Percentiles rank a stretch among this genome's conserved stretches.
phyloP scores from a whole-genome alignment of 2,888 invertebrate genomes.

The Leptopterna dolabrata region DNA sequence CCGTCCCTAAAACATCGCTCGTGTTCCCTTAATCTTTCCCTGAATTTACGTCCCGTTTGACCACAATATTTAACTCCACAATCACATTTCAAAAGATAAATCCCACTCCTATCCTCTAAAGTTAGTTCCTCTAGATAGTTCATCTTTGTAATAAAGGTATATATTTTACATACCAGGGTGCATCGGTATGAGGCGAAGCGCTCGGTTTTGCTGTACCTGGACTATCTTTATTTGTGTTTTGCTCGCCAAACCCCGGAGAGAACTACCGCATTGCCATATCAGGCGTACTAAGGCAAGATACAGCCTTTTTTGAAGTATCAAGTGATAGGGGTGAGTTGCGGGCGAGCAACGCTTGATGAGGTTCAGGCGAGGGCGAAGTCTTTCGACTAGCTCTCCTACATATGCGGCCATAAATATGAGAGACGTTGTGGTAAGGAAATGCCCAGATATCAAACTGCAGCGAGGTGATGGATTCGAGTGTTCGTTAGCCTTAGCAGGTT shows the following conservation, averaged over 20 bases:
- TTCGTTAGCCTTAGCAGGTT: too few relatives aligned
- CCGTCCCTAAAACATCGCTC: too few relatives aligned
- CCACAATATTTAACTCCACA: too few relatives aligned
- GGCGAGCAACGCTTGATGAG: neutral
- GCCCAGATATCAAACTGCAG: neutral
- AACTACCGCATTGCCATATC: slow-evolving; percentile 1
- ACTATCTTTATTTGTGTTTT: neutral
- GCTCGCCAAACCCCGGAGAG: neutral
- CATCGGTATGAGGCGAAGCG: neutral
- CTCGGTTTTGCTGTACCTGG: neutral
- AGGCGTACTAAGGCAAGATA: neutral
- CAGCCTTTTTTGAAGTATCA: neutral
- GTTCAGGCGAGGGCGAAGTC: neutral
- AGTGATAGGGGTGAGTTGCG: neutral
- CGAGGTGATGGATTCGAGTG: too few relatives aligned
- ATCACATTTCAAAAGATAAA: too few relatives aligned
- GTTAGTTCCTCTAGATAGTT: too few relatives aligned
- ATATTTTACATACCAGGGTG: neutral
- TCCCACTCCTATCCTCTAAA: too few relatives aligned
- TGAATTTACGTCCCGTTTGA: too few relatives aligned
- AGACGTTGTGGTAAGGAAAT: neutral
- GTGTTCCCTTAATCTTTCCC: too few relatives aligned
- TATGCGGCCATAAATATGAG: neutral
- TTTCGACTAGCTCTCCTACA: neutral
- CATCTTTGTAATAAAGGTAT: too few relatives aligned